Base-by-base conservation (phyloP, 2,797 vertebrate genomes). In the Buceros bicornis region DNA sequence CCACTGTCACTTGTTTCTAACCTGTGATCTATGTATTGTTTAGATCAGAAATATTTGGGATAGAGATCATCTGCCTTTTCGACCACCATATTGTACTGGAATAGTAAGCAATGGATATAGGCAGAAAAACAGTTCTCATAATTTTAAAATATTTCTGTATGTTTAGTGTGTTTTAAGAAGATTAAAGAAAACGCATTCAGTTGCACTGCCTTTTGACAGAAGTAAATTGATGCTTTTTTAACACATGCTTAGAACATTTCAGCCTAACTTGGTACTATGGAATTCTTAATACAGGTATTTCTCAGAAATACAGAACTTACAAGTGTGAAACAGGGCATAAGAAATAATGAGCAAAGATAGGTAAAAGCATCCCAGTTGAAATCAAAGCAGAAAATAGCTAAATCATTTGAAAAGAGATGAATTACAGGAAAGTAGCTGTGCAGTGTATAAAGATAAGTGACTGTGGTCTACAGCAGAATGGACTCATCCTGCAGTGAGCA, bases 341-440 rank as follows among this genome's bases (percentile, higher is more conserved):
- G 89, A 97, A 97, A 89, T 95, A 97, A 96, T 77, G 65, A 93
- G 62, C 18, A 60, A 69, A 93, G 50, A 62, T 82, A 96, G 95
- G 62, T 87, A 96, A 91, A 85, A 94, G 64, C 58, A 94, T 82
- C 51, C 40, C 74, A 69, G 82, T 74, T 90, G 86, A 96, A 97
- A 96, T 96, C 79, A 91, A 45, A 24, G 82, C 40, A 96, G 88
- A 95, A 98, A 95, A 93, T 89, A 94, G 82, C 65, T 89, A 96
- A 97, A 95, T 96, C 56, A 86, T 89, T 93, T 95, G 92, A 93
- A 97, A 97, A 92, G n/a, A 89, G 56, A 72, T 83, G 82, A 82
- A 92, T 61, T 93, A 70, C 76, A 92, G 57, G 76, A 77, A 95
- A 96, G 56, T n/a, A 93, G 62, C 33, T 95, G 58, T 90, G 72